Base-by-base conservation (phyloP, 2,113 vertebrate species). In the Alexandromys fortis region DNA sequence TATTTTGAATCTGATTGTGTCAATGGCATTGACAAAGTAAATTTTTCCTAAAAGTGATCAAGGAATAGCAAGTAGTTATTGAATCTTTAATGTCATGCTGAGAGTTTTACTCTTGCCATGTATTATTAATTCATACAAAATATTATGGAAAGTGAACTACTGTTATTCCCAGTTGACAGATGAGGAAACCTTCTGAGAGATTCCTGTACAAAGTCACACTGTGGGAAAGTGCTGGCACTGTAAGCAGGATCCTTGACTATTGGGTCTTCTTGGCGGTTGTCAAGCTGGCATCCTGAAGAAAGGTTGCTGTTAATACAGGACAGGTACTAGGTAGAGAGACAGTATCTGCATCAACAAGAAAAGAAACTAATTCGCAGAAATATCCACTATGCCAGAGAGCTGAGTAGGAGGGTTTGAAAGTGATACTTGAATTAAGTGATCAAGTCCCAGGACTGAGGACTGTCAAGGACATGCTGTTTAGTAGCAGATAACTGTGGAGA, bases 31-130 rank as follows among this genome's bases (percentile, higher is more conserved):
- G 91, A 91, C 89, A 92, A 75, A 92, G 89, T 82, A 87, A 94
- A 91, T 91, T 92, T 35, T 95, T 58, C 52, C 47, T 72, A 77
- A 91, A 96, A 75, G 30, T 94, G 86, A 87, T 95, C 86, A 95
- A 95, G 73, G 90, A 90, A 92, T 73, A 89, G 88, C 87, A 92
- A 92, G 75, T 73, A 63, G 87, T 93, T 96, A 70, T 81, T 86
- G 85, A 79, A 90, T 92, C 47, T 52, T 94, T 94, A 94, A 77
- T 93, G 58, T 65, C 52, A 22, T 73, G 42, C 89, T 79, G n/a
- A 95, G 91, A 76, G 68, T 79, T 90, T 90, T 88, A 17, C 26
- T 88, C 19, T 89, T 52, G 77, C 52, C 9, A 89, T 88, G 19
- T 89, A 79, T 89, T 83, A 63, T 92, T 86, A 70, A 95, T 86